Evolutionary conservation across 1,140 invertebrate species (phyloP).

Genomic region (Trichonephila inaurata): DNA sequence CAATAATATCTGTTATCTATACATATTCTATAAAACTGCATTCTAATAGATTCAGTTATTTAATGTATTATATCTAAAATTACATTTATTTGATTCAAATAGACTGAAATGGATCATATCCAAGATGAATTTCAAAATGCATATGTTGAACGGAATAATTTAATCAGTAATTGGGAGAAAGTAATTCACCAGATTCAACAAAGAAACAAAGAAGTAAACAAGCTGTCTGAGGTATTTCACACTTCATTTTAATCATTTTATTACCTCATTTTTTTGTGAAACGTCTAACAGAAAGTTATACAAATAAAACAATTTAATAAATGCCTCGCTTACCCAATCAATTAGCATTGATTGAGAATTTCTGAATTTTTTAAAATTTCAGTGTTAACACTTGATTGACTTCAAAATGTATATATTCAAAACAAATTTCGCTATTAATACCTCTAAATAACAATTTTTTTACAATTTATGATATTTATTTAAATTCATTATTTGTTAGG

Average conservation of each 20-base stretch:
- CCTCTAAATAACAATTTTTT: too few relatives aligned
- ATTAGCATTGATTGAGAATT: too few relatives aligned
- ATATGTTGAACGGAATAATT: constrained; percentile 39
- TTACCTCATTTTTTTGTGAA: neutral
- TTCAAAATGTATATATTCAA: too few relatives aligned
- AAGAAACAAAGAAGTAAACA: constrained; percentile 47
- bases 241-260: neutral
- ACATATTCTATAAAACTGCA: neutral
- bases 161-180: constrained; percentile 67
- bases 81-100: neutral
- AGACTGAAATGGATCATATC: constrained; percentile 55
- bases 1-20: neutral
- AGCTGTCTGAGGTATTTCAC: constrained; percentile 35
- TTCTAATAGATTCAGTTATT: neutral
- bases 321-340: too few relatives aligned
- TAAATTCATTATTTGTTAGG: too few relatives aligned
- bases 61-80: neutral
- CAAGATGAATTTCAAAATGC: constrained; percentile 64
- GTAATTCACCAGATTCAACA: constrained; percentile 61
- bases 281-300: too few relatives aligned
- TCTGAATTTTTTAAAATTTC: too few relatives aligned
- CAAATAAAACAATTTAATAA: too few relatives aligned
- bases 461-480: too few relatives aligned
- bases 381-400: too few relatives aligned
- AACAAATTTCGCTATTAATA: too few relatives aligned